These are phyloP conservation scores for Mesitornis unicolor DNA, from an alignment of 2,113 vertebrate genomes.

Conservation along the genomic window DNA sequence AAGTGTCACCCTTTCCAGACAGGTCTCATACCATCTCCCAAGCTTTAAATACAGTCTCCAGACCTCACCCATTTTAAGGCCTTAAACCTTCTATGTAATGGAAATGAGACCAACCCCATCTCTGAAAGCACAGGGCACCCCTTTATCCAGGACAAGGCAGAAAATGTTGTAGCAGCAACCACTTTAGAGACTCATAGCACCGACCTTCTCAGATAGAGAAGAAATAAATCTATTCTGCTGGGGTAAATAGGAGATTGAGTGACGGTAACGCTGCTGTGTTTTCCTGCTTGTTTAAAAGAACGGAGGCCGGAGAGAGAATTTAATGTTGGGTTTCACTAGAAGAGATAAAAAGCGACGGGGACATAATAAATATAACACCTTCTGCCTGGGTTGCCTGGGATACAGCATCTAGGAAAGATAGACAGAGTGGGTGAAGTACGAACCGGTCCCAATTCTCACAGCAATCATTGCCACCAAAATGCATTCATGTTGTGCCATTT, in stretches of 20 bases:
- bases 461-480: constrained; percentile 23
- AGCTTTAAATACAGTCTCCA: not conserved
- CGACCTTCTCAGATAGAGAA: not conserved
- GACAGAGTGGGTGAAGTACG: not conserved
- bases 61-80: not conserved
- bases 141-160: not conserved
- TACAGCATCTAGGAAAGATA: constrained; percentile 7
- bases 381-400: constrained; percentile 14
- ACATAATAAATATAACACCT: constrained; percentile 25
- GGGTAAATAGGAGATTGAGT: not conserved
- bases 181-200: not conserved
- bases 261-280: not conserved
- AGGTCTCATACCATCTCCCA: not conserved
- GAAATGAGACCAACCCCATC: not conserved
- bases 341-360: not conserved
- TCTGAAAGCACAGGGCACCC: not conserved
- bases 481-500: constrained; percentile 29
- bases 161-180: not conserved
- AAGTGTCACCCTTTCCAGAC: not conserved
- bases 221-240: not conserved
- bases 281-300: not conserved
- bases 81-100: not conserved
- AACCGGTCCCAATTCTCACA: constrained; percentile 47
- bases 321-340: not conserved
- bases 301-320: not conserved